Percentiles rank a stretch among this genome's conserved stretches.
Conservation (phyloP, 2,888 invertebrate species). For the Dasypolia templi region DNA sequence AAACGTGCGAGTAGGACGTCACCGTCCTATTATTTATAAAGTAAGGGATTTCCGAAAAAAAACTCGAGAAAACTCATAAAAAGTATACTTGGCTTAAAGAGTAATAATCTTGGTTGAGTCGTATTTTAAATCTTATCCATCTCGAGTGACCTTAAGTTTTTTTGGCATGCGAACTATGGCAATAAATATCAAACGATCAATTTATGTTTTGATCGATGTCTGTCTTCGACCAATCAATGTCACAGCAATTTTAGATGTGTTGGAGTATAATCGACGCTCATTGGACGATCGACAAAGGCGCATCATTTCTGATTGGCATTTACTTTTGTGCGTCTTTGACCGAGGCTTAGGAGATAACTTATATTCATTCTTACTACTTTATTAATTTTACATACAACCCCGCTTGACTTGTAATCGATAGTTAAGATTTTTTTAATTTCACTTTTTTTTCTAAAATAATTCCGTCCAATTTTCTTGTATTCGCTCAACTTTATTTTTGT, state of each 20-base stretch:
- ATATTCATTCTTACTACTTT: neutral
- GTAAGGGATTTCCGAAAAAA: too few species aligned
- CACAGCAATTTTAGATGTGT: neutral
- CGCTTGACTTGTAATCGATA: conserved; percentile 5
- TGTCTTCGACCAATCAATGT: neutral
- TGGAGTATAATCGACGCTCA: neutral
- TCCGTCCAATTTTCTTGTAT: conserved; percentile 8
- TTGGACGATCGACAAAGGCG: neutral
- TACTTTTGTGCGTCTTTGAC: neutral
- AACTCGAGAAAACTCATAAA: neutral
- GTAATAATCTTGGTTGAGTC: neutral
- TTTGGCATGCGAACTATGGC: neutral
- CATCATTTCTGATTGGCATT: conserved; percentile 11
- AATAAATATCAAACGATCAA: neutral
- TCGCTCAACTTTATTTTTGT: neutral
- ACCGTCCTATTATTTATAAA: too few species aligned
- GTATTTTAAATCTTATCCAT: neutral
- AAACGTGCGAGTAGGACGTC: conserved; percentile 8
- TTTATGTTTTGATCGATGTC: neutral
- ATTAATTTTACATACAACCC: neutral
- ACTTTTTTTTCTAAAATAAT: neutral
- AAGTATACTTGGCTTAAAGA: neutral
- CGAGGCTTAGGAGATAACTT: neutral
- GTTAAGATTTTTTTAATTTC: neutral
- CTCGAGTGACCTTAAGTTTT: neutral